These are phyloP conservation scores for Augochlorella aurata DNA, from an alignment of 2,888 invertebrate genomes.

Conservation along the genomic window DNA sequence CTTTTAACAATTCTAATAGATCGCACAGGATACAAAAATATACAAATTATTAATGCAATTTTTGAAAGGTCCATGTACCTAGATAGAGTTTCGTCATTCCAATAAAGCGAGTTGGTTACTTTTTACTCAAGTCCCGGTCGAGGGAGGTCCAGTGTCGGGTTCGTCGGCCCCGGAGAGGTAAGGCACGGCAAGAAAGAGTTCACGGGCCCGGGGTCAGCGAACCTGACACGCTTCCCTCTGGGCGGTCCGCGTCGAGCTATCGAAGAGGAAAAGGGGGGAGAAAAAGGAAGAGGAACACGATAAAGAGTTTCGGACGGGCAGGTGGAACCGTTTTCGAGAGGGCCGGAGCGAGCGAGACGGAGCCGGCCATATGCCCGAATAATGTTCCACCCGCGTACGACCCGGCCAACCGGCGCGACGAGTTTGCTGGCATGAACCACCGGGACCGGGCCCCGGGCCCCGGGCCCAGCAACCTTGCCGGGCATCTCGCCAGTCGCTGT, in stretches of 20 bases:
- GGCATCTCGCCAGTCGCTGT: slow-evolving; percentile 29
- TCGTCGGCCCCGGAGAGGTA: slow-evolving; percentile 60
- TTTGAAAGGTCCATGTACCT: no score
- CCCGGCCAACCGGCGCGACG: slow-evolving; percentile 63
- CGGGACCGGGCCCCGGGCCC: slow-evolving; percentile 2
- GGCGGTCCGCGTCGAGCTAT: slow-evolving; percentile 51
- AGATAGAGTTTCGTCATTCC: no score
- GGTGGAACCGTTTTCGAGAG: slow-evolving; percentile 71
- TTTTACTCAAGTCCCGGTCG: neutral
- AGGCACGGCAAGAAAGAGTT: slow-evolving; percentile 66
- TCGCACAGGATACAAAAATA: no score
- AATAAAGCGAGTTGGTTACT: no score
- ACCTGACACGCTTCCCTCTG: slow-evolving; percentile 64
- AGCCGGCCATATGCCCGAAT: slow-evolving; percentile 77
- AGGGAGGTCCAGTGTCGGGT: slow-evolving; percentile 44
- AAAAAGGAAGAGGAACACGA: slow-evolving; percentile 55
- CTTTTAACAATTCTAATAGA: no score
- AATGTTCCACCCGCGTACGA: slow-evolving; percentile 77
- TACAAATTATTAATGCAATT: no score
- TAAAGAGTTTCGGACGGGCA: slow-evolving; percentile 73
- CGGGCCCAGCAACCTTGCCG: neutral
- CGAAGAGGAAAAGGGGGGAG: slow-evolving; percentile 32
- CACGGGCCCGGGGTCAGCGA: slow-evolving; percentile 65
- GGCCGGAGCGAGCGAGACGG: slow-evolving; percentile 44
- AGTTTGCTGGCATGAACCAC: slow-evolving; percentile 52